Conservation (phyloP, 35 echinoderm and acorn worm genomes). For the Chiridota heheva region DNA sequence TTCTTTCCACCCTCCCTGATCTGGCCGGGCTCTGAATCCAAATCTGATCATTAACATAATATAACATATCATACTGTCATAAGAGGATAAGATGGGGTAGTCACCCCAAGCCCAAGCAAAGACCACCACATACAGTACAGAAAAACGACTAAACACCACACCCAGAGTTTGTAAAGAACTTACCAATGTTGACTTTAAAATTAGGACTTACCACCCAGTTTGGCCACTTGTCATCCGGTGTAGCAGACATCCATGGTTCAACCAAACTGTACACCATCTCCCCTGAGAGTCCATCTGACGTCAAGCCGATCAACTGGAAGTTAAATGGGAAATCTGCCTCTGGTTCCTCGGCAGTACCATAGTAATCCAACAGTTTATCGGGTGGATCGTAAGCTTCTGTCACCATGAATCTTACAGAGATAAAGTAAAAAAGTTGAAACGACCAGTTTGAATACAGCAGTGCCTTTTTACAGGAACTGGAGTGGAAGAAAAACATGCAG, state of each 20-base stretch:
- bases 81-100: no score
- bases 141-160: no score
- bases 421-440: constrained; percentile 5
- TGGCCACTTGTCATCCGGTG: constrained; percentile 67
- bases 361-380: constrained; percentile 58
- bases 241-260: constrained; percentile 43
- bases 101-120: no score
- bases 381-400: constrained; percentile 77
- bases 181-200: no score
- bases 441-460: background rate
- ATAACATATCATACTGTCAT: no score
- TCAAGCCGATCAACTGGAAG: constrained; percentile 67
- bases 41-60: no score
- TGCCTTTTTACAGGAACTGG: background rate
- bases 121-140: no score
- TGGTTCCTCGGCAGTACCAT: constrained; percentile 70
- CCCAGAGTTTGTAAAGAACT: no score
- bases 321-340: constrained; percentile 92
- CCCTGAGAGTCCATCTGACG: constrained; percentile 55
- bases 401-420: constrained; percentile 73
- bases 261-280: constrained; percentile 47
- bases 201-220: constrained; percentile 92
- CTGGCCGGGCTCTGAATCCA: no score
- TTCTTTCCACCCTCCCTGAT: no score
- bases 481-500: background rate